Conservation (phyloP, 2,888 invertebrate genomes). For the Acleris cristana region DNA sequence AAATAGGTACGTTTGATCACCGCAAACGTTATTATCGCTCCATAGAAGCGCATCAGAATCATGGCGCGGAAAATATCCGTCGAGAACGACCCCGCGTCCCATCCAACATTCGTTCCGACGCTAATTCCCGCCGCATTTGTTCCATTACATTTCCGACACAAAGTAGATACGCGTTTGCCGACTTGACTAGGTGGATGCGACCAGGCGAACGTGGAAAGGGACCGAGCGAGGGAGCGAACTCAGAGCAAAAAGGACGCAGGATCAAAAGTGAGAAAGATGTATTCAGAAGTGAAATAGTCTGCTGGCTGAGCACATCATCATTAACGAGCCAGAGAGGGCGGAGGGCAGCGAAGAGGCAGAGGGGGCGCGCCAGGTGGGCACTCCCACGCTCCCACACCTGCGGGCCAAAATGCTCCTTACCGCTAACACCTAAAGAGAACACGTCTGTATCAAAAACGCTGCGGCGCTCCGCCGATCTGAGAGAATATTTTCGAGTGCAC, state of each 20-base stretch:
- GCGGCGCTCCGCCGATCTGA: conserved; percentile 63
- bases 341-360: conserved; percentile 84
- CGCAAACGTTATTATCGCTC: conserved; percentile 68
- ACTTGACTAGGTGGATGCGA: conserved; percentile 83
- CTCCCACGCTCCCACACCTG: conserved; percentile 82
- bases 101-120: conserved; percentile 78
- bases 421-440: conserved; percentile 60
- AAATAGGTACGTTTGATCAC: conserved; percentile 47
- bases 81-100: conserved; percentile 78
- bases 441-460: conserved; percentile 60
- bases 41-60: conserved; percentile 78
- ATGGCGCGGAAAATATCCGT: conserved; percentile 81
- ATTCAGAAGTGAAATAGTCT: conserved; percentile 89
- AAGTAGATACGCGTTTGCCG: conserved; percentile 83
- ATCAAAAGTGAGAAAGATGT: conserved; percentile 85
- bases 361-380: conserved; percentile 84
- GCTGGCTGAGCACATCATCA: conserved; percentile 91
- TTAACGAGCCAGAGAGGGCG: conserved; percentile 88
- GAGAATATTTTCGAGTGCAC: conserved; percentile 80
- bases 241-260: conserved; percentile 65
- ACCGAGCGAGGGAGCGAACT: conserved; percentile 56
- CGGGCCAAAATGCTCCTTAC: conserved; percentile 76
- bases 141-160: conserved; percentile 84
- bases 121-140: conserved; percentile 84
- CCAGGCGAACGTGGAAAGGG: conserved; percentile 75